phyloP scores from a whole-genome alignment of 2,113 vertebrate species.

The Trochalopteron elliotii region DNA sequence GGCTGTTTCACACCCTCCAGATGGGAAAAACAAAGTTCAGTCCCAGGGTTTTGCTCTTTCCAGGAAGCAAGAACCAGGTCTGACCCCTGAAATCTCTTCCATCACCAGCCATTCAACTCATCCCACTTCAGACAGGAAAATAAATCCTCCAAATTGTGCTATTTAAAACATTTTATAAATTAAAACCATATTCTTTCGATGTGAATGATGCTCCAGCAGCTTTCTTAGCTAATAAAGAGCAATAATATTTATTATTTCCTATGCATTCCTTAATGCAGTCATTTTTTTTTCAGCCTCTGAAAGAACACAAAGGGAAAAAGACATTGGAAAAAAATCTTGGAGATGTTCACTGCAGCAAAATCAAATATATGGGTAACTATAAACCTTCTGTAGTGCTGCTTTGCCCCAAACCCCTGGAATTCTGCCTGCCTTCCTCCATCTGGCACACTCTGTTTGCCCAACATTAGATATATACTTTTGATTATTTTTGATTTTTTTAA shows the following conservation, averaged over 20 bases:
- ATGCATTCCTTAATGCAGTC: no score
- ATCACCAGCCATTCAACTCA: background rate
- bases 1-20: background rate
- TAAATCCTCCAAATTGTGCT: background rate
- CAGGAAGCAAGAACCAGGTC: background rate
- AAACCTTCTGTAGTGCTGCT: background rate
- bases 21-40: background rate
- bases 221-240: background rate
- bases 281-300: background rate
- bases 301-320: background rate
- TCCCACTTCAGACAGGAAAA: background rate
- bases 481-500: background rate
- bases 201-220: background rate
- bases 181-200: background rate
- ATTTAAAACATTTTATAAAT: background rate
- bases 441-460: background rate
- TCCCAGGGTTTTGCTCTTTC: background rate
- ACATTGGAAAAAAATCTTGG: background rate
- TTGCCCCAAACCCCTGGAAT: background rate
- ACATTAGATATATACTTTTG: background rate
- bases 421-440: background rate
- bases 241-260: background rate
- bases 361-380: background rate
- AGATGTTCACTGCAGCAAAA: background rate
- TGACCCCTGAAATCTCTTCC: background rate